phyloP scores from a whole-genome alignment of 1,140 invertebrate genomes.

The Elysia chlorotica region DNA sequence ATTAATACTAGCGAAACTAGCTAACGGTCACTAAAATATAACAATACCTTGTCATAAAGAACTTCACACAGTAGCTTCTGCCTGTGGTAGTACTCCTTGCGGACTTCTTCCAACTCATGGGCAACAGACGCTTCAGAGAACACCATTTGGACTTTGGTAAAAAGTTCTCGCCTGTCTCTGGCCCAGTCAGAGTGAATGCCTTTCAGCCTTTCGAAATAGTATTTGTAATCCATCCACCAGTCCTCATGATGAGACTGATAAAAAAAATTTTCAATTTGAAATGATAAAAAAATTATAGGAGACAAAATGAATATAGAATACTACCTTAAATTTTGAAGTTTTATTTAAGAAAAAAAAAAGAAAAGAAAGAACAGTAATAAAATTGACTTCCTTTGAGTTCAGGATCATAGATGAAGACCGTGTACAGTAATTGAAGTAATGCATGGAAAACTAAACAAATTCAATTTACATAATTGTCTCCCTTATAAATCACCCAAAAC shows the following conservation, averaged over 20 bases:
- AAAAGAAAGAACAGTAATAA: no score
- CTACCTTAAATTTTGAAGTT: background rate
- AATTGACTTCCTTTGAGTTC: background rate
- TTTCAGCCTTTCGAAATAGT: slow-evolving; percentile 49
- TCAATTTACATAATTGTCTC: no score
- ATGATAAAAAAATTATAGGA: background rate
- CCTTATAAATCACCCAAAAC: no score
- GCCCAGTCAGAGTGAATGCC: slow-evolving; percentile 49
- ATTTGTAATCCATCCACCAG: slow-evolving; percentile 52
- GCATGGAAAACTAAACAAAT: no score
- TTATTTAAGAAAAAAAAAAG: background rate
- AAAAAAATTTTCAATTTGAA: background rate
- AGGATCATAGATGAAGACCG: no score
- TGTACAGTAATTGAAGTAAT: no score
- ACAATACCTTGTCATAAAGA: slow-evolving; percentile 51
- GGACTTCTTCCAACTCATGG: slow-evolving; percentile 44
- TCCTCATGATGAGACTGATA: slow-evolving; percentile 53
- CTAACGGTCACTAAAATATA: no score
- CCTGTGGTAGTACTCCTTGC: slow-evolving; percentile 39
- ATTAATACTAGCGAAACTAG: no score
- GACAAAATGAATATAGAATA: background rate
- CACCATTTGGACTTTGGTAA: slow-evolving; percentile 45
- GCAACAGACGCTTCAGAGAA: slow-evolving; percentile 52
- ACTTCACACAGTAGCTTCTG: slow-evolving; percentile 49
- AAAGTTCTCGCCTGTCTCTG: slow-evolving; percentile 46